A percentile compares a stretch with the other conserved stretches of the same genome.
Conservation (phyloP, 2,113 vertebrate genomes). For the Aptenodytes patagonicus region DNA sequence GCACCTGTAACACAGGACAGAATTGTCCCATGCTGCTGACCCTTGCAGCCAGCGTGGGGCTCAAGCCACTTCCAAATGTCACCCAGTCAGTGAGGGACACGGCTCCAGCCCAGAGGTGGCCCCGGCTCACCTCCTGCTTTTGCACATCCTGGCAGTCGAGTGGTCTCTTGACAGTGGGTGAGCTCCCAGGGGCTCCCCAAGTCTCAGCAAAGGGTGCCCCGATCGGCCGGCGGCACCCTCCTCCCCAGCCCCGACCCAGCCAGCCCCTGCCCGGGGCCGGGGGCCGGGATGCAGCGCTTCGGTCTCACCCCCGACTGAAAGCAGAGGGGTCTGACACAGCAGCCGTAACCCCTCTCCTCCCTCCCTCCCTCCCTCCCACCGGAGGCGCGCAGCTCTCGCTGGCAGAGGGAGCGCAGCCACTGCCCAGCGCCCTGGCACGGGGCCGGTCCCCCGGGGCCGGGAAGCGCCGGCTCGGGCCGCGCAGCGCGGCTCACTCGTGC, state of each 20-base stretch:
- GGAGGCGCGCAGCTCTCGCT: too few relatives aligned
- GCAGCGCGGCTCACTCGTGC: neutral
- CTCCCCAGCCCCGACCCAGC: neutral
- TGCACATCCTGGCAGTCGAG: neutral
- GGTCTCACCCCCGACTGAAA: neutral
- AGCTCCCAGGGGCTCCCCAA: neutral
- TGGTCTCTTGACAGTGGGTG: accelerated
- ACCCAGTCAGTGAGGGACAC: neutral
- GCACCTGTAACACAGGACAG: neutral
- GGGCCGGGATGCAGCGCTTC: neutral
- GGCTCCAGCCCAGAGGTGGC: neutral
- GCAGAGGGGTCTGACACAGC: neutral
- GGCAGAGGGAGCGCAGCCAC: neutral
- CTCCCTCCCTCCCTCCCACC: too few relatives aligned
- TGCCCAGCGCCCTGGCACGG: neutral
- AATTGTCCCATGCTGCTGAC: neutral
- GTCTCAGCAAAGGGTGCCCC: too few relatives aligned
- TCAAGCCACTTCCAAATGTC: neutral
- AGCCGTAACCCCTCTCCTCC: neutral
- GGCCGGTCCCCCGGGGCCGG: neutral
- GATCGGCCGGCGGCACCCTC: too few relatives aligned
- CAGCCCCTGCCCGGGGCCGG: too few relatives aligned
- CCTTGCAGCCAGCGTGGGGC: neutral
- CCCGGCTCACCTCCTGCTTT: neutral
- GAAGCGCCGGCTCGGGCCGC: neutral